Evolutionary conservation across 2,888 invertebrate species (phyloP).

Genomic region (Mantis religiosa): DNA sequence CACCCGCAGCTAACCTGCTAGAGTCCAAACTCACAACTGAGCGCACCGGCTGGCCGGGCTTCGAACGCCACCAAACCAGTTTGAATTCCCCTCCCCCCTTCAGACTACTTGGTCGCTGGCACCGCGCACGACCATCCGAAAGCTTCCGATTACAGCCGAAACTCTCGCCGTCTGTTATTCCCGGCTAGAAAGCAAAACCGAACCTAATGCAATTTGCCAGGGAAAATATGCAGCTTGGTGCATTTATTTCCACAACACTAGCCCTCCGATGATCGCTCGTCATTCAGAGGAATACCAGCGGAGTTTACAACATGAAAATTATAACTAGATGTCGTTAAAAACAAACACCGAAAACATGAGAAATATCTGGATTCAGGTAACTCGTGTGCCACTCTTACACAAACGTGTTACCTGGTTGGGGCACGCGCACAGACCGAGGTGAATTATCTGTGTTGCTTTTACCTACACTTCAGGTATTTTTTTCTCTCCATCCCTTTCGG

Average conservation of each 20-base stretch:
- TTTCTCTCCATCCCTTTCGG: slow-evolving; percentile 1
- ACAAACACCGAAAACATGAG: not conserved
- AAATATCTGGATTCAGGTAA: not conserved
- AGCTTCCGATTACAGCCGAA: not conserved
- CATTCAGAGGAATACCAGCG: not conserved
- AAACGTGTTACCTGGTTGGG: not conserved
- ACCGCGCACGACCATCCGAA: slow-evolving; percentile 4
- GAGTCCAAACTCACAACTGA: slow-evolving; percentile 12
- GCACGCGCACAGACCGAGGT: slow-evolving; percentile 11
- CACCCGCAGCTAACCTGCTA: slow-evolving; percentile 1
- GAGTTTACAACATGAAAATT: not conserved
- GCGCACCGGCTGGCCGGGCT: slow-evolving; percentile 6
- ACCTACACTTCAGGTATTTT: slow-evolving; percentile 13
- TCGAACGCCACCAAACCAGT: slow-evolving; percentile 10
- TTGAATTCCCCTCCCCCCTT: not conserved
- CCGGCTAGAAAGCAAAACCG: not conserved
- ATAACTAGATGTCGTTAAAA: not conserved
- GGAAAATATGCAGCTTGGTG: not conserved
- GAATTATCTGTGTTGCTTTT: slow-evolving; percentile 18
- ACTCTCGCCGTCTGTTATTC: not conserved
- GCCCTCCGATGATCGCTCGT: not conserved
- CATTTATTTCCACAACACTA: not conserved
- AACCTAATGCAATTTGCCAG: not conserved
- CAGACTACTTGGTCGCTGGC: not conserved
- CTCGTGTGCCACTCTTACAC: not conserved